Conservation (phyloP, 2,113 vertebrate genomes). For the Brienomyrus brachyistius region DNA sequence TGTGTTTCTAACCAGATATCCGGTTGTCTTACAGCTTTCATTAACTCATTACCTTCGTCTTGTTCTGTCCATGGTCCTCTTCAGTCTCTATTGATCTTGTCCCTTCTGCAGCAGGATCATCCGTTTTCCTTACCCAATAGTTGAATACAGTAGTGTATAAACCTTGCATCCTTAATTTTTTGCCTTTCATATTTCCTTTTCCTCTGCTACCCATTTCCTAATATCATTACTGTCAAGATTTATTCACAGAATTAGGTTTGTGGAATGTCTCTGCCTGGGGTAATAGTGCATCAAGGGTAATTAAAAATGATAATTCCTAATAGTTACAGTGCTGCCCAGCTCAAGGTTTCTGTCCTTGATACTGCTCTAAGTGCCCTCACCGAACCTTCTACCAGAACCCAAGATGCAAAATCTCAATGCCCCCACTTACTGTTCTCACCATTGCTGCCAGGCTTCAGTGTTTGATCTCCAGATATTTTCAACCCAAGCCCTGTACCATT, state of each 20-base stretch:
- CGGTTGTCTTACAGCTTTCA: background rate
- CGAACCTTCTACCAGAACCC: background rate
- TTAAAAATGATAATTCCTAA: background rate
- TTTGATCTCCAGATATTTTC: background rate
- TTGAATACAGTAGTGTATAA: background rate
- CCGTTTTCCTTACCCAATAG: background rate
- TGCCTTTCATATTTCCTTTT: background rate
- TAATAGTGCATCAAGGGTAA: background rate
- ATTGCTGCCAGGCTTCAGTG: background rate
- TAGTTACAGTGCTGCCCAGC: background rate
- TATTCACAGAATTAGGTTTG: background rate
- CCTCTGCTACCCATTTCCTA: background rate
- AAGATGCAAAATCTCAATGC: background rate
- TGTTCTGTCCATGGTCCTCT: background rate
- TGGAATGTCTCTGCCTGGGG: background rate
- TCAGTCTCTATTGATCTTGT: background rate
- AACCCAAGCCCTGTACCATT: background rate
- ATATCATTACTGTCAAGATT: background rate
- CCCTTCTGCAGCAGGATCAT: background rate
- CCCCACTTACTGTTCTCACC: background rate
- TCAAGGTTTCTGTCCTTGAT: background rate
- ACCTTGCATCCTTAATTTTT: background rate
- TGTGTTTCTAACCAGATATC: background rate
- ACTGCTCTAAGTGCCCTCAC: background rate
- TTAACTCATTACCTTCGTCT: background rate